phyloP scores from a whole-genome alignment of 64 coral and sea anemone species.

The Hydrozoanthus tunicans region DNA sequence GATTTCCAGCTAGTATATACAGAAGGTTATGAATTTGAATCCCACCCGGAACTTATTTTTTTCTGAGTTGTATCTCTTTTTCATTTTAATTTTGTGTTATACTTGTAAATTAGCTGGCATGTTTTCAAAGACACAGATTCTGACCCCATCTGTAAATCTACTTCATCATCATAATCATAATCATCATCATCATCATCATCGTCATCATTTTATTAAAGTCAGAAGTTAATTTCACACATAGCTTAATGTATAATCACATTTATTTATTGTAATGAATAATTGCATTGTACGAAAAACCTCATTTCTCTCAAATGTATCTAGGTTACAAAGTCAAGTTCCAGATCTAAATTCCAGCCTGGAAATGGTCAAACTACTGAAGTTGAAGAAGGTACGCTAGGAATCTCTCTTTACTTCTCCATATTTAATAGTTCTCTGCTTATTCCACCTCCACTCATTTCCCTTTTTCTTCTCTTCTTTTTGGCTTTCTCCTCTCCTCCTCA shows the following conservation, averaged over 20 bases:
- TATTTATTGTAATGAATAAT: not conserved
- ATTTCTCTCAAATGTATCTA: conserved; percentile 13
- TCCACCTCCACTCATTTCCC: too few species aligned
- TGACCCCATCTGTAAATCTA: not conserved
- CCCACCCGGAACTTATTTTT: not conserved
- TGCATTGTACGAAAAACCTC: not conserved
- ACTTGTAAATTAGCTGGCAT: not conserved
- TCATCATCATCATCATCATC: too few species aligned
- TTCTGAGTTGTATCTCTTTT: not conserved
- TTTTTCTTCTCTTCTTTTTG: too few species aligned
- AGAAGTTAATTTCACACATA: not conserved
- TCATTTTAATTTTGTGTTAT: not conserved
- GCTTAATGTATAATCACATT: not conserved
- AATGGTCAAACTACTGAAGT: conserved; percentile 88
- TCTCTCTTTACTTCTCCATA: not conserved
- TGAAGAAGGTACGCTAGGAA: conserved; percentile 71
- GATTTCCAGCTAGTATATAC: not conserved
- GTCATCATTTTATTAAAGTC: too few species aligned
- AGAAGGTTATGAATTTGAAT: not conserved
- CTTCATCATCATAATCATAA: too few species aligned
- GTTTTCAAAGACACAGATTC: not conserved
- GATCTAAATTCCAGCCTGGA: conserved; percentile 94
- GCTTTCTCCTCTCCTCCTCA: too few species aligned
- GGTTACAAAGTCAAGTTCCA: conserved; percentile 92
- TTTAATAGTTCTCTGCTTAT: not conserved